These are phyloP conservation scores for Lagocephalus sceleratus DNA, from an alignment of 2,797 vertebrate species.

Conservation along the genomic window DNA sequence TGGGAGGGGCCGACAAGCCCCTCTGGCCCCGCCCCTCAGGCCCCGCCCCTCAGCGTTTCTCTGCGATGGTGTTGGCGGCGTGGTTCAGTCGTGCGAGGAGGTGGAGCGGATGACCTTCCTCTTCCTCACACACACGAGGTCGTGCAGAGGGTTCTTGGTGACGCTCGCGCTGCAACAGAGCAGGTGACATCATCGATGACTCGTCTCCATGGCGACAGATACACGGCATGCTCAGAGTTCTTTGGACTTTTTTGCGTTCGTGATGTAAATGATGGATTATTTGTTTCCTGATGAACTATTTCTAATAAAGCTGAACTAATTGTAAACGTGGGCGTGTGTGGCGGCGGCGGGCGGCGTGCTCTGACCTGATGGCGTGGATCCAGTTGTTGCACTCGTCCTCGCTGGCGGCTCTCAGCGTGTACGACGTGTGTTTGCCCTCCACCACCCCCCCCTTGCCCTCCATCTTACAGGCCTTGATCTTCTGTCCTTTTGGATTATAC, in stretches of 20 bases:
- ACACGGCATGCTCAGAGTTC: too few species aligned
- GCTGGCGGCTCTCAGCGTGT: constrained; percentile 85
- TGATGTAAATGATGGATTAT: too few species aligned
- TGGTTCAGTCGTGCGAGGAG: constrained; percentile 19
- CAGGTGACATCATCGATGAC: background rate
- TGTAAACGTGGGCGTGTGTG: background rate
- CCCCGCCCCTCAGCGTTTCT: background rate
- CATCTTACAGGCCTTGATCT: constrained; percentile 95
- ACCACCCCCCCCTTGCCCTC: constrained; percentile 88
- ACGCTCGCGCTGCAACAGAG: constrained; percentile 84
- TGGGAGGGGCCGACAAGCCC: background rate
- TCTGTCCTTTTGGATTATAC: constrained; percentile 85
- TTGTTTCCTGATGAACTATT: too few species aligned
- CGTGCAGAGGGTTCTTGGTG: constrained; percentile 90
- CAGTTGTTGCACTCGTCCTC: constrained; percentile 85
- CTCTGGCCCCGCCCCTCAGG: background rate
- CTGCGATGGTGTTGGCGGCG: background rate
- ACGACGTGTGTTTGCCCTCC: constrained; percentile 90
- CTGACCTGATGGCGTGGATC: constrained; percentile 89
- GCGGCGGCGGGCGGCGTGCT: background rate
- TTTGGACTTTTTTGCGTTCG: too few species aligned
- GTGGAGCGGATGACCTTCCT: constrained; percentile 78
- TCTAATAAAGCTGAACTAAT: too few species aligned
- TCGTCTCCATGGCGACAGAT: background rate
- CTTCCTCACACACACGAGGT: constrained; percentile 85